These are phyloP conservation scores for Zosterops hypoxanthus DNA, from an alignment of 2,113 vertebrate genomes.

Conservation along the genomic window DNA sequence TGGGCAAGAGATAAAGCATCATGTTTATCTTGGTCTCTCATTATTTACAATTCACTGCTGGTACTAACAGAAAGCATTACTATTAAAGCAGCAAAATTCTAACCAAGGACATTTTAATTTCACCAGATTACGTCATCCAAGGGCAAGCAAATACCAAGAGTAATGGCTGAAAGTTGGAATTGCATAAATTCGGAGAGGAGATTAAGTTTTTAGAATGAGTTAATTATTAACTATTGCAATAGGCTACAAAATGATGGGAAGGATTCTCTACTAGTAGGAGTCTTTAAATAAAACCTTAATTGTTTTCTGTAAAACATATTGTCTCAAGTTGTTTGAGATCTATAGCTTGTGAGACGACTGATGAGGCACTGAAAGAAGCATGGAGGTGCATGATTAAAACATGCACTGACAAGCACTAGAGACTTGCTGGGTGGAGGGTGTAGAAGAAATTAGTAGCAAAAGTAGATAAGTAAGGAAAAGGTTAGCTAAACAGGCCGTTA, in stretches of 20 bases:
- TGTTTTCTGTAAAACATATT: not conserved
- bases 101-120: slow-evolving; percentile 16
- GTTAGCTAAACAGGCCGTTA: not conserved
- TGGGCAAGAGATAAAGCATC: not conserved
- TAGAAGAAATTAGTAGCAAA: not conserved
- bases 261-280: not conserved
- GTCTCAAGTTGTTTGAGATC: not conserved
- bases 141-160: slow-evolving; percentile 14
- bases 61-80: not conserved
- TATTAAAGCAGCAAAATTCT: not conserved
- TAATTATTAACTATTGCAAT: slow-evolving; percentile 40
- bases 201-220: not conserved
- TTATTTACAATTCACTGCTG: not conserved
- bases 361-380: not conserved
- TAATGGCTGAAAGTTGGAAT: not conserved
- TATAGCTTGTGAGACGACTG: not conserved
- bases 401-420: not conserved
- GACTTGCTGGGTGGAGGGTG: not conserved
- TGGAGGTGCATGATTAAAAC: not conserved
- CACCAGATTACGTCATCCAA: not conserved
- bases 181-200: slow-evolving; percentile 8
- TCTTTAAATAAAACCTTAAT: not conserved
- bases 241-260: not conserved
- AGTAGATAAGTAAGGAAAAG: not conserved
- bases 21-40: not conserved